Evolutionary conservation across 2,797 vertebrate genomes (phyloP).

Genomic region (Pangasius krempfi): DNA sequence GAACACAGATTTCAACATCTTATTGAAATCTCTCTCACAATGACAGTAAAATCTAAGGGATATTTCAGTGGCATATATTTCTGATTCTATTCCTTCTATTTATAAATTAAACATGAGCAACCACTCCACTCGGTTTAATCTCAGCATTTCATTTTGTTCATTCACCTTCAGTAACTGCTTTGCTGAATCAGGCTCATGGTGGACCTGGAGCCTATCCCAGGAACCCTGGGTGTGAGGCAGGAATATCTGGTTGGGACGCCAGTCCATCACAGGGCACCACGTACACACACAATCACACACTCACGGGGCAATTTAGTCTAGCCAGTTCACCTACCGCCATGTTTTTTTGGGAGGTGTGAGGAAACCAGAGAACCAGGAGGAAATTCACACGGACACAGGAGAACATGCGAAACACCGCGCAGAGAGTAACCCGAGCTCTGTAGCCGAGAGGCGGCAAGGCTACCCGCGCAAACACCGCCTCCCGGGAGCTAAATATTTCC

Average conservation of each 20-base stretch:
- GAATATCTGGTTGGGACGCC: background rate
- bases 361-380: background rate
- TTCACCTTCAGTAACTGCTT: background rate
- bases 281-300: background rate
- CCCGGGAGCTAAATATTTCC: background rate
- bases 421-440: background rate
- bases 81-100: background rate
- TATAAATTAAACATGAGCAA: slow-evolving; percentile 1
- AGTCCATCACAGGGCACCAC: no score
- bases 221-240: background rate
- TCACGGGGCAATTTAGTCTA: background rate
- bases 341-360: background rate
- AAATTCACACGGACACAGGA: background rate
- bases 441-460: background rate
- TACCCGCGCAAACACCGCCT: background rate
- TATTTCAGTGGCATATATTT: background rate
- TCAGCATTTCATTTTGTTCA: background rate
- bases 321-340: background rate
- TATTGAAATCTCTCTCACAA: slow-evolving; percentile 21
- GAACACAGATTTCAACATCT: slow-evolving; percentile 21
- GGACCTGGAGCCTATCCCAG: background rate
- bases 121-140: background rate
- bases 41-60: background rate
- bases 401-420: background rate
- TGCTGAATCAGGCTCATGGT: background rate